Evolutionary conservation across 2,888 invertebrate genomes (phyloP).

Genomic region (Dugesia japonica): DNA sequence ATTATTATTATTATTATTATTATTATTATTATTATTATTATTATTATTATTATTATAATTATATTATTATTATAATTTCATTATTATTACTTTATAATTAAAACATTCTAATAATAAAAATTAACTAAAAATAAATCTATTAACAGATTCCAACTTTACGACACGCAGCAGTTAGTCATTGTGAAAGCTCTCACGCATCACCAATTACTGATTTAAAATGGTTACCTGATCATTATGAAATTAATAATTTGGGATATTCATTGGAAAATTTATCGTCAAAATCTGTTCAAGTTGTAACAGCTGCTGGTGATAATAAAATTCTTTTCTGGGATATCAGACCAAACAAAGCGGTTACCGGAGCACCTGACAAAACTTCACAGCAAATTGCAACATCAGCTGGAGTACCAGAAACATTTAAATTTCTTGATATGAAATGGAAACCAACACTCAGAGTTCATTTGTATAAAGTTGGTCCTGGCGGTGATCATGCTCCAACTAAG

Average conservation of each 20-base stretch:
- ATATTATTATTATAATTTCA: too few species aligned
- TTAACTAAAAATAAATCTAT: neutral
- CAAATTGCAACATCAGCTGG: slow-evolving; percentile 38
- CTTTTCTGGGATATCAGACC: slow-evolving; percentile 33
- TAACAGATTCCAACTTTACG: slow-evolving; percentile 37
- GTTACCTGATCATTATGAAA: slow-evolving; percentile 48
- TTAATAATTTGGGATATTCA: slow-evolving; percentile 36
- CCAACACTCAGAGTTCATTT: slow-evolving; percentile 40
- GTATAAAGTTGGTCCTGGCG: slow-evolving; percentile 46
- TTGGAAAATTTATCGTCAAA: neutral
- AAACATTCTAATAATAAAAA: too few species aligned
- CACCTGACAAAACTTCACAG: slow-evolving; percentile 23
- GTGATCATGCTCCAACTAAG: slow-evolving; percentile 45
- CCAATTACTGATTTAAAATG: slow-evolving; percentile 46
- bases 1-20: too few species aligned
- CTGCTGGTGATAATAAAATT: slow-evolving; percentile 46
- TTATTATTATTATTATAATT: too few species aligned
- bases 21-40: too few species aligned
- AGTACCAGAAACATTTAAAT: slow-evolving; percentile 45
- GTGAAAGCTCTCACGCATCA: slow-evolving; percentile 45
- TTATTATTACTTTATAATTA: too few species aligned
- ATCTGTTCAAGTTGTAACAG: slow-evolving; percentile 43
- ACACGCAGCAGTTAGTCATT: slow-evolving; percentile 47
- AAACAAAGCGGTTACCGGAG: slow-evolving; percentile 21
- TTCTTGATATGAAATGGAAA: slow-evolving; percentile 47